Percentiles rank a stretch among this genome's conserved stretches.
These are phyloP conservation scores for Palythoa caribaeorum DNA, from an alignment of 92 coral and sea anemone species.

Conservation along the genomic window DNA sequence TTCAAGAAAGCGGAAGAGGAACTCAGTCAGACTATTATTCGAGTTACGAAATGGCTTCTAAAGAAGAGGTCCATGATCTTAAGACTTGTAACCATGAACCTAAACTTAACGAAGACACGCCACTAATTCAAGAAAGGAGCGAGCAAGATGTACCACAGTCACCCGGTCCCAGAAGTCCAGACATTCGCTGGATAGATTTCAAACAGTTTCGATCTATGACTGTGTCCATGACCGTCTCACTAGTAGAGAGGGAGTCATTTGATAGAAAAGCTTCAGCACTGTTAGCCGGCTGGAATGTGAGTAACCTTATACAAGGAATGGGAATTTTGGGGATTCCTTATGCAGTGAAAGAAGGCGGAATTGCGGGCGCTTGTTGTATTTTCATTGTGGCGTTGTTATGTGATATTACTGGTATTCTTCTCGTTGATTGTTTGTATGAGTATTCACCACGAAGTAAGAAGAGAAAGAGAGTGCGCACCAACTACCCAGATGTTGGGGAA, in stretches of 20 bases:
- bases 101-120: conserved; percentile 10
- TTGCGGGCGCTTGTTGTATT: conserved; percentile 83
- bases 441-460: conserved; percentile 83
- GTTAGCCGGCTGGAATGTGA: conserved; percentile 93
- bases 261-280: conserved; percentile 88
- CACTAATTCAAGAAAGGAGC: conserved; percentile 13
- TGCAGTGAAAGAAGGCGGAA: conserved; percentile 89
- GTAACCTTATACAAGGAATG: conserved; percentile 92
- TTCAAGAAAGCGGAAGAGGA: conserved; percentile 54
- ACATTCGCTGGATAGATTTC: conserved; percentile 69
- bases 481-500: conserved; percentile 89
- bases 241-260: conserved; percentile 77
- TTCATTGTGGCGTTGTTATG: conserved; percentile 85
- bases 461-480: conserved; percentile 80
- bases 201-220: conserved; percentile 81
- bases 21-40: not conserved
- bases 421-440: conserved; percentile 91
- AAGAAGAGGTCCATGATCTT: not conserved
- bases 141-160: not conserved
- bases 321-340: conserved; percentile 93
- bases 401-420: conserved; percentile 85
- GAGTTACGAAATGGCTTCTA: conserved; percentile 53
- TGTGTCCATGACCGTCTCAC: conserved; percentile 72
- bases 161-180: conserved; percentile 16
- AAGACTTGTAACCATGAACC: not conserved